Base-by-base conservation (phyloP, 1,140 invertebrate genomes). In the Rhynchophorus ferrugineus region DNA sequence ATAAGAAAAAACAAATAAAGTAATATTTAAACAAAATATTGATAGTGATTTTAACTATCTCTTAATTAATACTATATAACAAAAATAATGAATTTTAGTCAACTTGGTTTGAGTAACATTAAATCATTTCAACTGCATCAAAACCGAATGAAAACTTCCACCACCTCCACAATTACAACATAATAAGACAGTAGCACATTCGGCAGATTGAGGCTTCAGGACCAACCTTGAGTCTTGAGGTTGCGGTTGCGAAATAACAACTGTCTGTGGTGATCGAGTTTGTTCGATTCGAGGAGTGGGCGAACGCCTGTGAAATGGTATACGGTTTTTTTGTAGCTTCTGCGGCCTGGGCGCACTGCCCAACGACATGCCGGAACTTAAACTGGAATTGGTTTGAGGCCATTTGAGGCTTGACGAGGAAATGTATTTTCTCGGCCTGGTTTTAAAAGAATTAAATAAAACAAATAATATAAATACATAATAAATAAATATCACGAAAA, bases 261-360 rank as follows among this genome's bases (percentile, higher is more conserved):
- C 42, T 18, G 6, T 34, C 38, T 44, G 53, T 16, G 46, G 21
- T 3, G 11, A 34, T n/a, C 19, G 38, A 37, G 41, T 34, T 13
- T 18, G 18, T 18, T 47, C 51, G 18, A 24, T 3, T 14, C 42
- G 36, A 8, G 45, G 45, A n/a, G 38, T 70, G 59, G 59, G 66
- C 68, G 73, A 75, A 64, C 76, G 78, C 68, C 80, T 78, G 72
- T 84, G 81, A 69, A 82, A 84, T 61, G 81, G 80, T 62, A 76
- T 71, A 57, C 59, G 56, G 17, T 33, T 46, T 69, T 56, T 55
- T 65, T 59, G 66, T 62, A 47, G 64, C 69, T 69, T 58, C 52
- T 69, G 59, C 63, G 69, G 53, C 66, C 70, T 49, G 54, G 67
- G 61, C 43, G 56, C 57, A 39, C 57, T 46, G 35, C 56, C 56